A percentile compares a stretch with the other conserved stretches of the same genome.
These are phyloP conservation scores for Alligator sinensis DNA, from an alignment of 2,113 vertebrate species.

Conservation along the genomic window DNA sequence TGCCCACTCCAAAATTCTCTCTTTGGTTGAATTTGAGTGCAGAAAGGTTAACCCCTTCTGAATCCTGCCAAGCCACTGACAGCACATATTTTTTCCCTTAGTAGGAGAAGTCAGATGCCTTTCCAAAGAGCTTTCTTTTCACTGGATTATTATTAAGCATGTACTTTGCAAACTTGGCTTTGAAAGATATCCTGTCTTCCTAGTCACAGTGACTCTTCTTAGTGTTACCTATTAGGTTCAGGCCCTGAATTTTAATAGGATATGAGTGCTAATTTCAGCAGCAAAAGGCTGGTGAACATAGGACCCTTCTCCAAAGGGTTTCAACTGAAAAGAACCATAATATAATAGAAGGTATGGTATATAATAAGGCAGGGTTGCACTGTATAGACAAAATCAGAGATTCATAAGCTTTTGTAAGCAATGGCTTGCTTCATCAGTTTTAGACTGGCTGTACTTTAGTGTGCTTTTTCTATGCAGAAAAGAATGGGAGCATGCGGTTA, in stretches of 20 bases:
- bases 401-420: no score
- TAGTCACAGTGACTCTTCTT: constrained; percentile 33
- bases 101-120: not conserved
- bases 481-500: no score
- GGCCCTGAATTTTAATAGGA: constrained; percentile 6
- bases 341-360: no score
- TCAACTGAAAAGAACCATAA: constrained; percentile 56
- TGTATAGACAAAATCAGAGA: no score
- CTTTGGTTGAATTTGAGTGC: not conserved
- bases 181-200: not conserved
- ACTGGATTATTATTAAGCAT: not conserved
- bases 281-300: constrained; percentile 46
- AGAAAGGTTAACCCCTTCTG: not conserved
- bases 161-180: constrained; percentile 37
- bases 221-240: not conserved
- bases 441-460: no score
- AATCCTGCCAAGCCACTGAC: not conserved
- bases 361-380: no score
- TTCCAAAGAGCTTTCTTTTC: not conserved
- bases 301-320: constrained; percentile 61
- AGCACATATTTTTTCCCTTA: not conserved
- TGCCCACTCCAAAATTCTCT: constrained; percentile 25
- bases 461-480: no score
- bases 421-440: no score
- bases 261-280: constrained; percentile 67